Conservation (phyloP, 2,113 vertebrate genomes). For the Echinops telfairi region DNA sequence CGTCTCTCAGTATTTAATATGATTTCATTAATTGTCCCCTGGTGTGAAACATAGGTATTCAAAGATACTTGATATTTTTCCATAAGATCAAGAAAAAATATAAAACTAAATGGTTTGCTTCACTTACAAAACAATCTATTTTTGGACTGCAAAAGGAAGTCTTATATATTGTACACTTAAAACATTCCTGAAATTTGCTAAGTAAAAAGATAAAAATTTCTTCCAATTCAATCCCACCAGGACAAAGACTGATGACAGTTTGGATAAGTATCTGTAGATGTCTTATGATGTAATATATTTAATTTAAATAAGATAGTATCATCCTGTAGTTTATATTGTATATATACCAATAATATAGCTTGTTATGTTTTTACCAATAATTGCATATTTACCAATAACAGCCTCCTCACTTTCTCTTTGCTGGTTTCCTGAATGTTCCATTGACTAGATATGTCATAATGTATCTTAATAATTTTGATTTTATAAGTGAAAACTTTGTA, state of each 20-base stretch:
- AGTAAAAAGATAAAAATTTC: not conserved
- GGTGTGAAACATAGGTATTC: slow-evolving; percentile 45
- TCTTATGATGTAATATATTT: not conserved
- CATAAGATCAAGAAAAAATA: slow-evolving; percentile 34
- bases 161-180: slow-evolving; percentile 11
- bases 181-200: not conserved
- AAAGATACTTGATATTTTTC: slow-evolving; percentile 61
- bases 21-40: slow-evolving; percentile 1
- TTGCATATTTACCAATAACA: not conserved
- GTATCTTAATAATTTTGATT: slow-evolving; percentile 5
- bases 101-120: slow-evolving; percentile 35
- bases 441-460: not conserved
- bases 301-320: slow-evolving; percentile 13
- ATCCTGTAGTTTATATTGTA: not conserved
- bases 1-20: slow-evolving; percentile 52
- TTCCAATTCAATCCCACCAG: not conserved
- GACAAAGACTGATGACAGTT: not conserved
- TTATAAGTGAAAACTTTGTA: not conserved
- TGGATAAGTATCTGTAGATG: not conserved
- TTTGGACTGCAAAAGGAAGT: slow-evolving; percentile 52
- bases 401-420: slow-evolving; percentile 1
- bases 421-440: not conserved
- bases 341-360: not conserved
- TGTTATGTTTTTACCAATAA: not conserved
- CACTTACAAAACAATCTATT: slow-evolving; percentile 30